A percentile compares a stretch with the other conserved stretches of the same genome.
Evolutionary conservation across 2,113 vertebrate species (phyloP).

Genomic region (Leucoraja erinaceus): DNA sequence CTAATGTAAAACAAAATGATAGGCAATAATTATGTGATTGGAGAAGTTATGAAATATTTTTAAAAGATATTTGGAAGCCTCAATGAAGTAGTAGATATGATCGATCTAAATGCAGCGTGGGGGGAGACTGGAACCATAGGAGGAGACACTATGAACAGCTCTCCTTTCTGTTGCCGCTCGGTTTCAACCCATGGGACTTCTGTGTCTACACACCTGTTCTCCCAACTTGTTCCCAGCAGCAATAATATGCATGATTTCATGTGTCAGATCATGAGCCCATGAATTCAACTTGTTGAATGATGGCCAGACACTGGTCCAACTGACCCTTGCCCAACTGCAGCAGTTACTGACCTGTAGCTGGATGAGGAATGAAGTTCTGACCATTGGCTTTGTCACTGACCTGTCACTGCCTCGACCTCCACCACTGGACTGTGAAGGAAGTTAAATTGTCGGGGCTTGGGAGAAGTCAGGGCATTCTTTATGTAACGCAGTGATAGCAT

Average conservation of each 20-base stretch:
- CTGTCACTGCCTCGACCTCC: background rate
- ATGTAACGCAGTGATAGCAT: no score
- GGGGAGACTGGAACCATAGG: background rate
- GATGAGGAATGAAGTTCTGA: background rate
- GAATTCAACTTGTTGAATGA: slow-evolving; percentile 8
- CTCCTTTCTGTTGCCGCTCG: background rate
- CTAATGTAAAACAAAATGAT: background rate
- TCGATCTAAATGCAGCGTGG: background rate
- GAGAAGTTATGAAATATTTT: slow-evolving; percentile 9
- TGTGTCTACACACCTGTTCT: background rate
- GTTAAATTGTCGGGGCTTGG: no score
- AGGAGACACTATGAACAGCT: background rate
- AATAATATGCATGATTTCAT: background rate
- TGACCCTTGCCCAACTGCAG: background rate
- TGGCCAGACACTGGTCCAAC: background rate
- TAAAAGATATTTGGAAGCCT: background rate
- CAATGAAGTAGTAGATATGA: background rate
- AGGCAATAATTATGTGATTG: background rate
- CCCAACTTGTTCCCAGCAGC: background rate
- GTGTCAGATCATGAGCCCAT: background rate
- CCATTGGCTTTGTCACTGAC: background rate
- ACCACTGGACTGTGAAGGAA: no score
- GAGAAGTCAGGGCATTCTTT: no score
- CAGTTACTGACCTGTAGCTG: background rate
- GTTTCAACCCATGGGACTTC: background rate